Evolutionary conservation across 2,113 vertebrate species (phyloP).

Genomic region (Azemiops feae): DNA sequence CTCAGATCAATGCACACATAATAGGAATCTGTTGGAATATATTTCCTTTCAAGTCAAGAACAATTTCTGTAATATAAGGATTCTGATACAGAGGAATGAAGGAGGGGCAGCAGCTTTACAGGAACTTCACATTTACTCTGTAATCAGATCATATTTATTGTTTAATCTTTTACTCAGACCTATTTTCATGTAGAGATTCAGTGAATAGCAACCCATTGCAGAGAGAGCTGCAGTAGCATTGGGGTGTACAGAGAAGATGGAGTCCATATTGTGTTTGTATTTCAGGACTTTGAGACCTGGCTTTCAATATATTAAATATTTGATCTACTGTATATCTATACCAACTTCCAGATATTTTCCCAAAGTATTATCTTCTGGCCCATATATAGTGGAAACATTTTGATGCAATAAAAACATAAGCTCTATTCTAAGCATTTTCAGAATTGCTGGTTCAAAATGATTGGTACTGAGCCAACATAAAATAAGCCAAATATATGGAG

Average conservation of each 20-base stretch:
- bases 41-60: not conserved
- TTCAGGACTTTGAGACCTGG: not conserved
- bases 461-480: not conserved
- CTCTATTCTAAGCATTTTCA: not conserved
- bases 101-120: not conserved
- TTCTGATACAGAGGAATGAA: not conserved
- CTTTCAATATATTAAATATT: not conserved
- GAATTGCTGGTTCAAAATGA: not conserved
- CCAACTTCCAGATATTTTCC: not conserved
- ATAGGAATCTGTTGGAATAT: not conserved
- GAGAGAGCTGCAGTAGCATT: not conserved
- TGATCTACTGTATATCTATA: not conserved
- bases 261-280: not conserved
- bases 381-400: not conserved
- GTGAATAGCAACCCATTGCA: not conserved
- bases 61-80: not conserved
- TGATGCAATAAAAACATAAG: not conserved
- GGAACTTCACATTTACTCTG: not conserved
- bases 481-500: not conserved
- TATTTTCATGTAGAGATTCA: not conserved
- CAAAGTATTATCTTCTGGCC: not conserved
- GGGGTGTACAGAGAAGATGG: not conserved
- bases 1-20: not conserved
- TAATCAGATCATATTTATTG: not conserved
- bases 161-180: not conserved